These are phyloP conservation scores for Fukomys damarensis DNA, from an alignment of 2,113 vertebrate species.

Conservation along the genomic window DNA sequence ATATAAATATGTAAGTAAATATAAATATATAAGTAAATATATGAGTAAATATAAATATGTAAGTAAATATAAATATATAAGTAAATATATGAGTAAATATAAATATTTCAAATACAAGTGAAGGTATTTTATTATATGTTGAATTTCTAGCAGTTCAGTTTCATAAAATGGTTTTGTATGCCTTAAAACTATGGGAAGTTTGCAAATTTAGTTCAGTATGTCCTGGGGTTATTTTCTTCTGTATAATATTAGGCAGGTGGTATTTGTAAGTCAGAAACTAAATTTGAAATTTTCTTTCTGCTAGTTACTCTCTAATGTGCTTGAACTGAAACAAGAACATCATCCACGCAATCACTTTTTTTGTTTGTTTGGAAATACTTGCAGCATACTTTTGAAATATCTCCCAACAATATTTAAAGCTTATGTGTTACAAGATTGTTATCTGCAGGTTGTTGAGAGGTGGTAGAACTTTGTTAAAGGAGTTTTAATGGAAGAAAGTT, in stretches of 20 bases:
- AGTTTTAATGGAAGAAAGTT: background rate
- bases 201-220: background rate
- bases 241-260: background rate
- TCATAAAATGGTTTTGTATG: background rate
- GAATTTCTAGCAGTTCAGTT: background rate
- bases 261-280: constrained; percentile 25
- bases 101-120: too few species aligned
- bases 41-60: too few species aligned
- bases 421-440: background rate
- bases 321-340: background rate
- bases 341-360: background rate
- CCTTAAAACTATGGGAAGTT: background rate
- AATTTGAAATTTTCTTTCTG: background rate
- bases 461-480: background rate
- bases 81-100: too few species aligned
- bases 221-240: background rate
- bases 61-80: too few species aligned
- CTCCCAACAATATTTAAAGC: background rate
- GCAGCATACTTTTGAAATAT: background rate
- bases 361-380: background rate
- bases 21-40: too few species aligned
- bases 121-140: background rate
- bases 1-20: too few species aligned
- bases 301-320: background rate
- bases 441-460: background rate